Conservation (phyloP, 2,888 invertebrate species). For the Homarus gammarus region DNA sequence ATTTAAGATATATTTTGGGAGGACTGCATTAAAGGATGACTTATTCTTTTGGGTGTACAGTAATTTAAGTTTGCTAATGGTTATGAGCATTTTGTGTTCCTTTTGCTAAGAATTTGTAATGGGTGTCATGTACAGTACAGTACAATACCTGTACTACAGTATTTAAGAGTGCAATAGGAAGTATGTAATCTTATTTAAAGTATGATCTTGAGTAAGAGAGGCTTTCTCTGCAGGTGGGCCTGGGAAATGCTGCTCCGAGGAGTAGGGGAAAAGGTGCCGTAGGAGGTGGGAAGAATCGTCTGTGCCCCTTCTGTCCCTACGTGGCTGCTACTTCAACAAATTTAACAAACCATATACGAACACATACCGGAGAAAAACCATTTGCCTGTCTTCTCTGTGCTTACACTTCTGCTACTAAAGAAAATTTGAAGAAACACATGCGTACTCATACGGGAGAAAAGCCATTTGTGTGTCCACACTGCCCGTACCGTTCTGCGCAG, state of each 20-base stretch:
- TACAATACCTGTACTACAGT: too few relatives aligned
- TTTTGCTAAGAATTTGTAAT: background rate
- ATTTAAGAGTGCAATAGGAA: background rate
- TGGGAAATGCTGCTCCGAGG: slow-evolving; percentile 27
- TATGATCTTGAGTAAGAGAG: slow-evolving; percentile 50
- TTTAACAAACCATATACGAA: slow-evolving; percentile 59
- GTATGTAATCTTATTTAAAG: background rate
- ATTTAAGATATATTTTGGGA: too few relatives aligned
- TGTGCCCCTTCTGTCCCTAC: slow-evolving; percentile 66
- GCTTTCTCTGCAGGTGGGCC: slow-evolving; percentile 62
- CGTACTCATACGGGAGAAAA: slow-evolving; percentile 72
- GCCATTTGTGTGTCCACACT: slow-evolving; percentile 70
- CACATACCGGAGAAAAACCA: slow-evolving; percentile 67
- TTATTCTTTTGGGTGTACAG: too few relatives aligned
- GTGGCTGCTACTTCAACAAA: slow-evolving; percentile 57
- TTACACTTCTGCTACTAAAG: slow-evolving; percentile 85
- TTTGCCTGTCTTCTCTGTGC: slow-evolving; percentile 45
- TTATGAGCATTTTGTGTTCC: too few relatives aligned
- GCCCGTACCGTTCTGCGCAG: slow-evolving; percentile 65
- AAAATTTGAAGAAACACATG: slow-evolving; percentile 84
- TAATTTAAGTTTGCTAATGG: too few relatives aligned
- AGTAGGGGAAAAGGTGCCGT: slow-evolving; percentile 3
- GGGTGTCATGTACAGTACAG: background rate
- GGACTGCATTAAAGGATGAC: too few relatives aligned
- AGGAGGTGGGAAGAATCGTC: slow-evolving; percentile 35